Percentiles rank a stretch among this genome's conserved stretches.
Evolutionary conservation across 2,888 invertebrate species (phyloP).

Genomic region (Griposia aprilina): DNA sequence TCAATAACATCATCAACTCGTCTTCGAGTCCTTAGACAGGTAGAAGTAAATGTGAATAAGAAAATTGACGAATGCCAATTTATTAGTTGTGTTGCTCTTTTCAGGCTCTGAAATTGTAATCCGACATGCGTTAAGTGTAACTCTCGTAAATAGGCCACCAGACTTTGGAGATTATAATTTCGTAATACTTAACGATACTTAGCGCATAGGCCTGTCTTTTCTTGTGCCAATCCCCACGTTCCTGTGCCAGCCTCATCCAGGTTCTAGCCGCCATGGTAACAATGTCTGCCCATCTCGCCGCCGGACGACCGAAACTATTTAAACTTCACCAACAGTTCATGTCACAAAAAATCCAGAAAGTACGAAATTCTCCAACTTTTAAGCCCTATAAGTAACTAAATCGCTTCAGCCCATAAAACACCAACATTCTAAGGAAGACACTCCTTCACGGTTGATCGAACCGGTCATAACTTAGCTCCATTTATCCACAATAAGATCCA

Average conservation of each 20-base stretch:
- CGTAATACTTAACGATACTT: background rate
- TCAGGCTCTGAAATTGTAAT: too few species aligned
- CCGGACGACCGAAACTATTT: too few species aligned
- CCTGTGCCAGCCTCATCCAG: too few species aligned
- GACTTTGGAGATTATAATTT: background rate
- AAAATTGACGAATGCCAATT: background rate
- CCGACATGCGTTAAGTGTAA: too few species aligned
- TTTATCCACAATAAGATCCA: constrained; percentile 58
- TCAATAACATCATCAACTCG: constrained; percentile 25
- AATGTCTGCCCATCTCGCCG: too few species aligned
- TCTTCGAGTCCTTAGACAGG: too few species aligned
- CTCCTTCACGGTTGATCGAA: constrained; percentile 44
- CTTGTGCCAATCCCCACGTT: too few species aligned
- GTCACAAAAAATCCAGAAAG: background rate
- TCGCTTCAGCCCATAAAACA: constrained; percentile 9
- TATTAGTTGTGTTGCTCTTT: too few species aligned
- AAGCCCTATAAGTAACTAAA: background rate
- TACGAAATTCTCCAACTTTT: background rate
- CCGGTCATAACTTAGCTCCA: constrained; percentile 57
- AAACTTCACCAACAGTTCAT: background rate
- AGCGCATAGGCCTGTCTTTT: too few species aligned
- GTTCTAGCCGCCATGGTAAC: too few species aligned
- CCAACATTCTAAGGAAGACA: constrained; percentile 33
- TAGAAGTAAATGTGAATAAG: background rate
- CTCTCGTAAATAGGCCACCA: background rate